Base-by-base conservation (phyloP, 2,113 vertebrate species). In the Campylorhamphus procurvoides region DNA sequence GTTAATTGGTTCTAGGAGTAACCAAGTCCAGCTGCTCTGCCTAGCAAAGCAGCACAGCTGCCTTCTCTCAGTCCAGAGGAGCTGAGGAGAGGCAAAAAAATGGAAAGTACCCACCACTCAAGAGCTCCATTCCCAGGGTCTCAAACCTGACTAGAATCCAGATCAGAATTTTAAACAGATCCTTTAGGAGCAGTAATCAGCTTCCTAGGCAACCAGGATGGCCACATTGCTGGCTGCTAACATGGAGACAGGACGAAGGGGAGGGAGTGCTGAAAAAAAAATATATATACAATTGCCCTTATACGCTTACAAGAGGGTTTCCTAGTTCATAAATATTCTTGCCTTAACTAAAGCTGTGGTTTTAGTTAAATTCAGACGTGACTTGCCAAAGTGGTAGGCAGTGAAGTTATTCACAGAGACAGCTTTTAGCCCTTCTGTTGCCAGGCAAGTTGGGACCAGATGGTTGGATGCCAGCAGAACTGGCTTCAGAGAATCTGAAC, bases 151-250 rank as follows among this genome's bases (percentile, higher is more conserved):
- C 76, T 94, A 76, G 93, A 93, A 94, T 96, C 73, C 87, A 91
- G 93, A 95, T 84, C 1, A 18, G 85, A 94, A 94, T 96, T 96
- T 96, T 88, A 93, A 97, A 87, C 44, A 90, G 73, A 93, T 96
- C 88, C 80, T 95, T 90, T 84, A 89, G 90, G 83, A 97, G 88
- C 86, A 87, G 94, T 90, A 92, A 82, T 84, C 31, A 29, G 96
- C 96, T 96, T 96, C 96, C 96, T 97, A 96, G 96, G 96, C 96
- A 97, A 97, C 96, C 79, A 86, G 73, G 87, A 80, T 88, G 80
- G 92, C 73, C 6, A 4, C 73, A 72, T 46, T 66, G 60, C 92
- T 89, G 64, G 7, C 90, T 94, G 90, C 82, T 93, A 90, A 93
- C 66, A 62, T 15, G 73, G 84, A 90, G 84, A 96, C 66, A 78